Base-by-base conservation (phyloP, 2,797 vertebrate species). In the Hydrolagus colliei region DNA sequence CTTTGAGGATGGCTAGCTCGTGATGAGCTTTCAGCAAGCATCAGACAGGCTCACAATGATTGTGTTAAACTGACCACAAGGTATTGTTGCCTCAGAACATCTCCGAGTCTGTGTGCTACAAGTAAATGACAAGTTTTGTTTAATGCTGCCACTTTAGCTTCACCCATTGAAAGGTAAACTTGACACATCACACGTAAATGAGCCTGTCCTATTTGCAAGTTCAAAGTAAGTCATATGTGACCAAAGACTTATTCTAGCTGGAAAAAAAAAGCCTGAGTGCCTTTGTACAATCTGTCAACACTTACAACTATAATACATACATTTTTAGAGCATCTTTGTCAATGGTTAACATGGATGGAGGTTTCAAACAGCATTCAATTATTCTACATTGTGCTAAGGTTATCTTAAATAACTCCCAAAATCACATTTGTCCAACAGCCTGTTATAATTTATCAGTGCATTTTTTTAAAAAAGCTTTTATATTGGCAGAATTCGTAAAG, bases 41-140 rank as follows among this genome's bases (percentile, higher is more conserved):
- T 85, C 71, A 78, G 85, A 73, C 76, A 87, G 86, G 41, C 75
- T 80, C 68, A 73, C 16, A 35, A 73, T 61, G 20, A 27, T 79
- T 68, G 32, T 77, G 65, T 86, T 77, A 27, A 71, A 52, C 65
- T 86, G 75, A 86, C 85, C 86, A 61, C 78, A 75, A 80, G 62
- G 41, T 78, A 67, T 67, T 85, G 32, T 72, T 61, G 41, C 62
- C 22, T 16, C 52, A 13, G 8, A 63, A 41, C 18, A 82, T 63
- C 72, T 52, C 41, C 41, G 1, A n/a, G 72, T 35, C 68, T 73
- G 63, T 35, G 35, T 35, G 79, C 16, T 68, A 11, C 79, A 62
- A 18, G 63, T 82, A 62, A 68, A 68, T 84, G 27, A 71, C 65
- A n/a, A 5, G 9, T 84, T 71, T 84, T 82, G 79, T 68, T 82